Percentiles rank a stretch among this genome's conserved stretches.
Evolutionary conservation across 2,888 invertebrate species (phyloP).

Genomic region (Callinectes sapidus): DNA sequence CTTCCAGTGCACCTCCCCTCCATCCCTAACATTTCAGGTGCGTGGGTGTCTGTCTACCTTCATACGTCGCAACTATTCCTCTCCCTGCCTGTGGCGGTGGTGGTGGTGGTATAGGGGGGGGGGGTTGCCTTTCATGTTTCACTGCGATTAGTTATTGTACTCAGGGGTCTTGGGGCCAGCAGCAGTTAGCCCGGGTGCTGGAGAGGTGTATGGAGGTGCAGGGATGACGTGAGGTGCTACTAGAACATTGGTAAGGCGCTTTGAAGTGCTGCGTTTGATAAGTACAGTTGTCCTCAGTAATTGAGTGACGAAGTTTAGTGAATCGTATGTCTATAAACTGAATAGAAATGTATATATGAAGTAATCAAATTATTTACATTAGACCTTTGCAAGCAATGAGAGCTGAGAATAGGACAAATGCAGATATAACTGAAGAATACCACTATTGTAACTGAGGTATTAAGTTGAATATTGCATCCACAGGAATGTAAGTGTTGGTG

Average conservation of each 20-base stretch:
- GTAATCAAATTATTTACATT: too few relatives aligned
- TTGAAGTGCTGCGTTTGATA: too few relatives aligned
- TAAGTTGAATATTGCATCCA: not conserved
- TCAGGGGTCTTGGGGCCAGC: not conserved
- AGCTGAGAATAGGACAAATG: too few relatives aligned
- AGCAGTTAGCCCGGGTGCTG: not conserved
- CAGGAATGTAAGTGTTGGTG: not conserved
- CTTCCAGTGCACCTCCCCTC: not conserved
- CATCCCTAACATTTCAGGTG: not conserved
- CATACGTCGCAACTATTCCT: not conserved
- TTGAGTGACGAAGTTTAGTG: too few relatives aligned
- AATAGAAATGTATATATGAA: too few relatives aligned
- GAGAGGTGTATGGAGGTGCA: not conserved
- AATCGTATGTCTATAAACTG: too few relatives aligned
- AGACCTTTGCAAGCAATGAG: too few relatives aligned
- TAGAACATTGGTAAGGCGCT: too few relatives aligned
- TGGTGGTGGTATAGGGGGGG: not conserved
- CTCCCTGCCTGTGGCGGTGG: not conserved
- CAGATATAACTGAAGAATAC: too few relatives aligned
- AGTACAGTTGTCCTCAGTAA: too few relatives aligned
- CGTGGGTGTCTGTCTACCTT: constrained; percentile 2
- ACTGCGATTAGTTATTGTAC: not conserved
- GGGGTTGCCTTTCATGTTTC: not conserved
- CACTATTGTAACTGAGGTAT: too few relatives aligned
- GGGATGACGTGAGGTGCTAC: not conserved